These are phyloP conservation scores for Thereva nobilitata DNA, from an alignment of 2,888 invertebrate species.

Conservation along the genomic window DNA sequence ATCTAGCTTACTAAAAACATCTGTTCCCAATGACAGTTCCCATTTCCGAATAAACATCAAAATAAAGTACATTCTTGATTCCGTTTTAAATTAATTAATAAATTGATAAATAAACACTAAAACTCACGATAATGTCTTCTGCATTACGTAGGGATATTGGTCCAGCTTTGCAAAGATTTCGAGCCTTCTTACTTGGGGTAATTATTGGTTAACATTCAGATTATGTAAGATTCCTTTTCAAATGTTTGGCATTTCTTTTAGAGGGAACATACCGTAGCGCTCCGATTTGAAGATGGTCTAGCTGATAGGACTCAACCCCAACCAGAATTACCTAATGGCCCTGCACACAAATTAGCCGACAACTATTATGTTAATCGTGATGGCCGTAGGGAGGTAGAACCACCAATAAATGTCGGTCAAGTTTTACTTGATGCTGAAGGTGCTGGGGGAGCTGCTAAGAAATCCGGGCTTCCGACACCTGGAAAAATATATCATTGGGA, in stretches of 20 bases:
- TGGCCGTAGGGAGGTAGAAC: slow-evolving; percentile 65
- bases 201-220: slow-evolving; percentile 47
- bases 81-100: too few species aligned
- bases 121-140: slow-evolving; percentile 41
- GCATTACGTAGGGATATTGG: slow-evolving; percentile 68
- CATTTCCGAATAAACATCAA: too few species aligned
- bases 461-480: slow-evolving; percentile 62
- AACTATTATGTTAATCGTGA: slow-evolving; percentile 88
- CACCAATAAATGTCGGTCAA: slow-evolving; percentile 52
- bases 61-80: too few species aligned
- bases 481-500: slow-evolving; percentile 65
- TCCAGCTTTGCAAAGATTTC: slow-evolving; percentile 64
- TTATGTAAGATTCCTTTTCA: slow-evolving; percentile 48
- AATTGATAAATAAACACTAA: too few species aligned
- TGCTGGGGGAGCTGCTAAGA: slow-evolving; percentile 47
- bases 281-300: slow-evolving; percentile 70
- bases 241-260: slow-evolving; percentile 1
- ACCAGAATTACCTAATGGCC: slow-evolving; percentile 81
- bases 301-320: slow-evolving; percentile 79
- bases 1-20: too few species aligned
- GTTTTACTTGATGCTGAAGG: slow-evolving; percentile 47
- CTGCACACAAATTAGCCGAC: slow-evolving; percentile 72
- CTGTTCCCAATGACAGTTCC: too few species aligned
- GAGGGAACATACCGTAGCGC: slow-evolving; percentile 64
- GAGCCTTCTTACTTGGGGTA: slow-evolving; percentile 72